A percentile compares a stretch with the other conserved stretches of the same genome.
phyloP scores from a whole-genome alignment of 2,888 invertebrate genomes.

The Piscicola geometra region DNA sequence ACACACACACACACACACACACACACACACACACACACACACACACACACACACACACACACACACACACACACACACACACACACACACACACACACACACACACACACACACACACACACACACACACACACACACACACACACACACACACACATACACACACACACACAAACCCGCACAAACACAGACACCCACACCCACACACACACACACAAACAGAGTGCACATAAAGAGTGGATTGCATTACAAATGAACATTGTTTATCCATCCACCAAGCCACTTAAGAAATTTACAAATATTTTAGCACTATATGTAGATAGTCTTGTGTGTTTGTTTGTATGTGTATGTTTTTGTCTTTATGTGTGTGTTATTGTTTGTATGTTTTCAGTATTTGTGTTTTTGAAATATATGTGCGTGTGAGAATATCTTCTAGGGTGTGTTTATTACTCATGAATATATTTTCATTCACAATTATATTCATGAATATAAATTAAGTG shows the following conservation, averaged over 20 bases:
- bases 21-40: slow-evolving; percentile 37
- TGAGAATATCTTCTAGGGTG: too few species aligned
- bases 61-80: background rate
- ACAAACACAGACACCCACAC: slow-evolving; percentile 26
- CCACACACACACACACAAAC: slow-evolving; percentile 18
- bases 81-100: slow-evolving; percentile 18
- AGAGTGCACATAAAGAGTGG: background rate
- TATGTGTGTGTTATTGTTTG: background rate
- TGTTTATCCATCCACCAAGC: background rate
- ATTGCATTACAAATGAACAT: slow-evolving; percentile 17
- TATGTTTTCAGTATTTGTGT: background rate
- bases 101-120: slow-evolving; percentile 29
- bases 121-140: slow-evolving; percentile 37
- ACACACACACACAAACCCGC: slow-evolving; percentile 35
- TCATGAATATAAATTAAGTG: too few species aligned
- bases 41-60: slow-evolving; percentile 34
- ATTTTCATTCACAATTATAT: too few species aligned
- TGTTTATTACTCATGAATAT: too few species aligned
- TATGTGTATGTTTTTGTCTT: background rate
- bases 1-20: slow-evolving; percentile 35
- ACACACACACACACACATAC: slow-evolving; percentile 37
- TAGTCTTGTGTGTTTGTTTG: background rate
- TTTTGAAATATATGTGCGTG: too few species aligned
- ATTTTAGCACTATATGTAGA: background rate
- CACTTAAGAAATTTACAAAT: slow-evolving; percentile 14